These are phyloP conservation scores for Acromyrmex charruanus DNA, from an alignment of 1,140 invertebrate species.

Conservation along the genomic window DNA sequence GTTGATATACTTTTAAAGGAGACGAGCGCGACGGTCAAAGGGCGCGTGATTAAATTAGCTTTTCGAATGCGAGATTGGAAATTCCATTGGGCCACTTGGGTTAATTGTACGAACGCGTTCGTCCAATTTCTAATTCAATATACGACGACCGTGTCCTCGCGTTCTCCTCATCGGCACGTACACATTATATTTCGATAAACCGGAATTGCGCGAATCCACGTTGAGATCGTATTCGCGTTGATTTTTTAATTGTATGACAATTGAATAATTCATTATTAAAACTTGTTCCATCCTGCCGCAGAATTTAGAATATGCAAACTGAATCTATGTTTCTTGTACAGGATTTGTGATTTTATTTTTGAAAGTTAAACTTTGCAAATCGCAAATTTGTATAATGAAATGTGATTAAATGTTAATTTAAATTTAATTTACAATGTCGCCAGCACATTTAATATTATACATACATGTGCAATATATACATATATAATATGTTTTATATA, in stretches of 20 bases:
- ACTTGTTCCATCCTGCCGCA: neutral
- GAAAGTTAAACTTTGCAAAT: slow-evolving; percentile 3
- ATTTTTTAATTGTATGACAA: slow-evolving; percentile 1
- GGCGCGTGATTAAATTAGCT: slow-evolving; percentile 58
- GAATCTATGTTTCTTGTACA: neutral
- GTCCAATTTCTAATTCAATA: slow-evolving; percentile 59
- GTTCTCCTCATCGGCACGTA: neutral
- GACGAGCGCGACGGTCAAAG: slow-evolving; percentile 45
- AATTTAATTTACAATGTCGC: slow-evolving; percentile 19
- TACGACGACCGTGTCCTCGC: slow-evolving; percentile 28
- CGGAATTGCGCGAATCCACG: neutral
- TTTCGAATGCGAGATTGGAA: slow-evolving; percentile 53
- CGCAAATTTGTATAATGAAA: neutral
- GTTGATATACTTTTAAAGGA: slow-evolving; percentile 41
- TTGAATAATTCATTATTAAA: slow-evolving; percentile 27
- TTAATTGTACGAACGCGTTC: slow-evolving; percentile 53
- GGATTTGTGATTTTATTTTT: neutral
- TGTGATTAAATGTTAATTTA: neutral
- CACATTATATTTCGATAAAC: slow-evolving; percentile 9
- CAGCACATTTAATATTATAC: neutral
- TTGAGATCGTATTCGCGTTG: slow-evolving; percentile 12
- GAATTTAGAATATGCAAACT: neutral
- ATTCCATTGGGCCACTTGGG: slow-evolving; percentile 52
- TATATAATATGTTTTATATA: no score
- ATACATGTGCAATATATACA: neutral